Base-by-base conservation (phyloP, 2,113 vertebrate genomes). In the Bubalus kerabau region DNA sequence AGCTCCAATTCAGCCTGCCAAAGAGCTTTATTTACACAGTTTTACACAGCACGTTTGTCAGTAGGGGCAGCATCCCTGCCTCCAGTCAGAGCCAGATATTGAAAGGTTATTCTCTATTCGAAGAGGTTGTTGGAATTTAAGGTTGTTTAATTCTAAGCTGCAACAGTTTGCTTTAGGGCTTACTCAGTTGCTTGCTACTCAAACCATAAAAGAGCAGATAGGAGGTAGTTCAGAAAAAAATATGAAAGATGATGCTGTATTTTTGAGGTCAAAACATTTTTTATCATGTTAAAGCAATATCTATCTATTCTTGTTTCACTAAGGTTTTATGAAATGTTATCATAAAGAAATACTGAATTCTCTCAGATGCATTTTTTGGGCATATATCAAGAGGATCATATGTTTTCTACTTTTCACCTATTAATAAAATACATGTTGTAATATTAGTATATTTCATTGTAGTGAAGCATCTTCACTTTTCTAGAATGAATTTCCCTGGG, bases 61-160 rank as follows among this genome's bases (percentile, higher is more conserved):
- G 21, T 40, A 80, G n/a, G 26, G 62, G 7, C 76, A 91, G 4
- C 74, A 95, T 94, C 13, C 23, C 52, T 82, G 60, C 36, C 88
- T 97, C 92, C 62, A 36, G 52, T 71, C 59, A 67, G 74, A 95
- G 21, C 21, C 48, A 93, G 40, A 83, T 71, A 93, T 3, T 89
- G 90, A 95, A 96, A 92, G 26, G 50, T 85, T 92, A 92, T 87
- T 93, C 91, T 81, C 93, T 80, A 46, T 50, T 80, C 30, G 48
- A 88, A 30, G 32, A 97, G 57, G 95, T 17, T 16, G 64, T 43
- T 95, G 56, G 90, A 94, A 96, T 91, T 50, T 91, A 91, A 93
- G 43, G 32, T 7, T 83, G 81, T 91, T 52, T 1, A 50, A 95
- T 43, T 81, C 26, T 86, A 94, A 89, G 85, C 54, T 80, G 36